phyloP scores from a whole-genome alignment of 2,888 invertebrate genomes.

The Drosophila flavopinicola region DNA sequence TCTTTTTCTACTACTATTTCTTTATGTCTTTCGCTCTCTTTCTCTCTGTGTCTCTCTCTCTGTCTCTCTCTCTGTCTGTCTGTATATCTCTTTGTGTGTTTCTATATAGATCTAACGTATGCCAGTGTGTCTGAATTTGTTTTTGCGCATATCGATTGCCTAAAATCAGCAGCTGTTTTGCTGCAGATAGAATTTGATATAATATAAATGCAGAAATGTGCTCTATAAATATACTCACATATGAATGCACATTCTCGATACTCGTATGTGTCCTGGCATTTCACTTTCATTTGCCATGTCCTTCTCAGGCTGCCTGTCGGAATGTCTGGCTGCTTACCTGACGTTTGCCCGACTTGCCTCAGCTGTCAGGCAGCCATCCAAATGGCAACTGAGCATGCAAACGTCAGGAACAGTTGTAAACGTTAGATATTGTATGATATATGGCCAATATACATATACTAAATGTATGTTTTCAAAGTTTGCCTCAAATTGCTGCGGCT shows the following conservation, averaged over 20 bases:
- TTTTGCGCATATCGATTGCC: conserved; percentile 64
- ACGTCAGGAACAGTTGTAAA: conserved; percentile 65
- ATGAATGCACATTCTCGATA: conserved; percentile 20
- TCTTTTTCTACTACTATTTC: conserved; percentile 30
- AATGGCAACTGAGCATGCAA: conserved; percentile 81
- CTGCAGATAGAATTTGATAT: conserved; percentile 41
- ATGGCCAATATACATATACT: conserved; percentile 20
- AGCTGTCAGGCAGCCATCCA: conserved; percentile 69
- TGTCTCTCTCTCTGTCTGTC: neutral
- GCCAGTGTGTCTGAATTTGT: conserved; percentile 35
- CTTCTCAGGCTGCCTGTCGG: conserved; percentile 5
- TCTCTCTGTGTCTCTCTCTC: neutral
- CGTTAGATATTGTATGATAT: conserved; percentile 52
- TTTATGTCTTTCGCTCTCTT: conserved; percentile 21
- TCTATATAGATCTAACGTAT: conserved; percentile 57
- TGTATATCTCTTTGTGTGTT: conserved; percentile 1
- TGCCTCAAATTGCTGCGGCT: conserved; percentile 16
- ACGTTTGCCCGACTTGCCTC: conserved; percentile 28
- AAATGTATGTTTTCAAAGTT: conserved; percentile 5
- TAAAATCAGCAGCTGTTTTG: conserved; percentile 71
- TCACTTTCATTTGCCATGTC: conserved; percentile 60
- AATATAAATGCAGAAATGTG: conserved; percentile 5
- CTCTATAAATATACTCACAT: conserved; percentile 9
- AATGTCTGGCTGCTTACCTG: conserved; percentile 8
- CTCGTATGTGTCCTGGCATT: conserved; percentile 41